Evolutionary conservation across 2,888 invertebrate genomes (phyloP), one percentile per base, ranked within the genome.

Genomic region (Neria commutata): DNA sequence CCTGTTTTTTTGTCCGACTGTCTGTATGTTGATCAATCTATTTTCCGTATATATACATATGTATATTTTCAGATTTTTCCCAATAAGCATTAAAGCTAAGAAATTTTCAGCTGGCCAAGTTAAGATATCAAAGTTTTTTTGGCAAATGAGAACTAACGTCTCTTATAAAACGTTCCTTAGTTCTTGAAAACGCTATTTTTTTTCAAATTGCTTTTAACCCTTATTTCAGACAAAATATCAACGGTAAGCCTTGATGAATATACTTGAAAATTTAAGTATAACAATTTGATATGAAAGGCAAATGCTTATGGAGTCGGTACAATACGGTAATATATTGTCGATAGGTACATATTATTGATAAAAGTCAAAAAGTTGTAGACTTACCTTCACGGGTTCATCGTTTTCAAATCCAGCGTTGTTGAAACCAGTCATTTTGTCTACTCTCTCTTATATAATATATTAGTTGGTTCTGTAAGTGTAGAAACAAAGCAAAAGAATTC

Each of bases 351-450:
- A n/a, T n/a, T n/a, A n/a, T n/a, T n/a, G n/a, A n/a, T n/a, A n/a
- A n/a, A n/a, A n/a, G n/a, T n/a, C n/a, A n/a, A n/a, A n/a, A n/a
- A n/a, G n/a, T n/a, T n/a, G n/a, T n/a, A n/a, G n/a, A n/a, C 74
- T 74, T 67, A 80, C 80, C 79, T 81, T 81, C 66, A 80, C 77
- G 59, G 80, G 80, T 71, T 75, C 77, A 74, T 81, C 80, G 63
- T 80, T 79, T 69, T 80, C 80, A 58, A 79, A 80, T 59, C 75
- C 80, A 47, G 74, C 75, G 69, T 80, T 80, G 62, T 74, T 80
- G 63, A 78, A 79, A 64, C 81, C 80, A 67, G 77, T 77, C 77
- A 77, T 77, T 62, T 72, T 77, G 69, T 67, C 6, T 40, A 42
- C 11, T 52, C 19, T 42, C 19, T 42, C 11, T 11, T 8, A 29